Base-by-base conservation (phyloP, 2,888 invertebrate genomes). In the Drosophila anomelani region DNA sequence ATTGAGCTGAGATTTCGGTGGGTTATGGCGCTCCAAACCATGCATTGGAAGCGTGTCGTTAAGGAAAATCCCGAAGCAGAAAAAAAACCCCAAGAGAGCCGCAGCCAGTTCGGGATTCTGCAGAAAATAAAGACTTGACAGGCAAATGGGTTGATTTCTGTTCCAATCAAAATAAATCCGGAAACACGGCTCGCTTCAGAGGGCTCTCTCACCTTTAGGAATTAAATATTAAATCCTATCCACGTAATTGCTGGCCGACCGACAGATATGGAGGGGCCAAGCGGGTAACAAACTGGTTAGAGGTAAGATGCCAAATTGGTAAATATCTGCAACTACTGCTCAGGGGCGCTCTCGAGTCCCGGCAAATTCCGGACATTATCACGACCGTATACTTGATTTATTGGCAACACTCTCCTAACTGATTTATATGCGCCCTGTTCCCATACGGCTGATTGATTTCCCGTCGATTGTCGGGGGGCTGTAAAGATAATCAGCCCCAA, bases 391-490 rank as follows among this genome's bases (percentile, higher is more conserved):
- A 68, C 26, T 68, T 76, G 72, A 82, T 83, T 80, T 82, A 82
- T 56, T 57, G 69, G 53, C 55, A 47, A 53, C 62, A 57, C 77
- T 79, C 70, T 77, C 47, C 47, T 58, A 70, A 67, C 70, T 77
- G 85, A 83, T 83, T 85, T 85, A 79, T 83, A 80, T 79, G 70
- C 66, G 69, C 56, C 58, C 62, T 51, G 54, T 55, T 56, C 23
- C 47, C 23, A 43, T 49, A 36, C 20, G 53, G 64, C 68, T 79
- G 77, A 76, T 79, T 79, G 81, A 77, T 76, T 75, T 64, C 71
- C 70, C 80, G 54, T 55, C 56, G 29, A 20, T 43, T 39, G 53
- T 23, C 43, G 51, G 54, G 49, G 55, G 68, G 66, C 62, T 61
- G 73, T 68, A 75, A 78, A 80, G 38, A 73, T 73, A 58, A 36